phyloP scores from a whole-genome alignment of 1,140 invertebrate genomes.

The Sarcophaga bullata region DNA sequence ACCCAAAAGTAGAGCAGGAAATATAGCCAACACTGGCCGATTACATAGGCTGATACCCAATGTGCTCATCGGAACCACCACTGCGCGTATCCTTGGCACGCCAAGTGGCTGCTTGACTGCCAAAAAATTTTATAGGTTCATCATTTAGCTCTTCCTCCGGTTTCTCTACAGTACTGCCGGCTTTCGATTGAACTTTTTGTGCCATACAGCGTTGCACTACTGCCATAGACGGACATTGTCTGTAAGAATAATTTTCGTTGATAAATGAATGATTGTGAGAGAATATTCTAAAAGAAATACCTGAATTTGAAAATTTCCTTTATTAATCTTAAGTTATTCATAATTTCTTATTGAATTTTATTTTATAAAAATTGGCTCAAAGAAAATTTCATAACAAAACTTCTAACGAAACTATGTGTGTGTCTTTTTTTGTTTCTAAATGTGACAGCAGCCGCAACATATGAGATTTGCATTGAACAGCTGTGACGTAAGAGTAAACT shows the following conservation, averaged over 20 bases:
- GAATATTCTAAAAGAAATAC: neutral
- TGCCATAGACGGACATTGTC: neutral
- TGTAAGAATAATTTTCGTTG: neutral
- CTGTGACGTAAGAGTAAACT: neutral
- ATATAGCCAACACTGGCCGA: slow-evolving; percentile 73
- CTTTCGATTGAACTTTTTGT: neutral
- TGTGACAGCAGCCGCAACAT: neutral
- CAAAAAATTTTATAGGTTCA: slow-evolving; percentile 76
- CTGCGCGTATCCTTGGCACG: slow-evolving; percentile 66
- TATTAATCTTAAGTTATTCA: slow-evolving; percentile 1
- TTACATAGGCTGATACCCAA: slow-evolving; percentile 77
- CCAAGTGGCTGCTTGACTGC: slow-evolving; percentile 73
- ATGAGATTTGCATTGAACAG: neutral
- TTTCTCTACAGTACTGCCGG: neutral
- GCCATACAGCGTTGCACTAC: neutral
- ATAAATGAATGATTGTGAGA: neutral
- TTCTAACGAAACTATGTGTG: neutral
- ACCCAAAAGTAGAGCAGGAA: slow-evolving; percentile 84
- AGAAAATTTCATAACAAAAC: slow-evolving; percentile 15
- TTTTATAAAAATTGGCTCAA: neutral
- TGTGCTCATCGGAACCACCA: slow-evolving; percentile 63
- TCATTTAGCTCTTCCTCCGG: slow-evolving; percentile 50
- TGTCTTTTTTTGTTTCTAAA: neutral
- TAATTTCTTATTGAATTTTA: neutral
- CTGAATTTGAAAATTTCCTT: neutral